Conservation (phyloP, 92 coral and sea anemone species). For the Diadumene lineata region DNA sequence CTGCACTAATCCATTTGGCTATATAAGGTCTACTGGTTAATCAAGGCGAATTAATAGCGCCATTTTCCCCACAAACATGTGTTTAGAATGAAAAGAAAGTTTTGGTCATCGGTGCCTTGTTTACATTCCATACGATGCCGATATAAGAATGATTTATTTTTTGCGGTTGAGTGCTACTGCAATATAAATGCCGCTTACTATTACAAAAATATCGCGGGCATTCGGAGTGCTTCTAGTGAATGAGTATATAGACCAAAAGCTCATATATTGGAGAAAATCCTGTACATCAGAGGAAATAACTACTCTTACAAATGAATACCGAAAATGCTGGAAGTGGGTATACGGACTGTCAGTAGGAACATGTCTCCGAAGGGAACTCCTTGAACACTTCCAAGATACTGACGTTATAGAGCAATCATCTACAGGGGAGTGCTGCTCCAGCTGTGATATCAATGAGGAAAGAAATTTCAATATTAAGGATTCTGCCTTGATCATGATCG, state of each 20-base stretch:
- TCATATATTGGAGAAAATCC: constrained; percentile 34
- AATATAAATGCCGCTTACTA: too few species aligned
- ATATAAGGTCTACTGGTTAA: too few species aligned
- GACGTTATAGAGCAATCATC: constrained; percentile 32
- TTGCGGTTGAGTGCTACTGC: too few species aligned
- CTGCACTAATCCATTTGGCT: too few species aligned
- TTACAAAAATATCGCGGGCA: too few species aligned
- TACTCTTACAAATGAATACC: constrained; percentile 1
- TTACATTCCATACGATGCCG: too few species aligned
- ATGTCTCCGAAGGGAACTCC: constrained; percentile 39
- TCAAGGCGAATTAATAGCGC: too few species aligned
- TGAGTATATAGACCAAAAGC: constrained; percentile 55
- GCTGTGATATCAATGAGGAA: constrained; percentile 35
- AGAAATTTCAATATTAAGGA: constrained; percentile 42
- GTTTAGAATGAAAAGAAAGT: too few species aligned
- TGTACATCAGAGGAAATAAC: constrained; percentile 12
- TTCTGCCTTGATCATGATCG: constrained; percentile 27
- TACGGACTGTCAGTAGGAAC: constrained; percentile 37
- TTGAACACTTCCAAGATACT: constrained; percentile 29
- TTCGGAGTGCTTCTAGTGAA: constrained; percentile 40
- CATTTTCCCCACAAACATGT: too few species aligned
- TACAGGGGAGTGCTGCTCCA: constrained; percentile 49
- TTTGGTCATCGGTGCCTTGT: too few species aligned
- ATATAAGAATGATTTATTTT: too few species aligned
- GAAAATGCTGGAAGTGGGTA: constrained; percentile 56